Conservation (phyloP, 1,140 invertebrate genomes). For the Drosophila erecta region DNA sequence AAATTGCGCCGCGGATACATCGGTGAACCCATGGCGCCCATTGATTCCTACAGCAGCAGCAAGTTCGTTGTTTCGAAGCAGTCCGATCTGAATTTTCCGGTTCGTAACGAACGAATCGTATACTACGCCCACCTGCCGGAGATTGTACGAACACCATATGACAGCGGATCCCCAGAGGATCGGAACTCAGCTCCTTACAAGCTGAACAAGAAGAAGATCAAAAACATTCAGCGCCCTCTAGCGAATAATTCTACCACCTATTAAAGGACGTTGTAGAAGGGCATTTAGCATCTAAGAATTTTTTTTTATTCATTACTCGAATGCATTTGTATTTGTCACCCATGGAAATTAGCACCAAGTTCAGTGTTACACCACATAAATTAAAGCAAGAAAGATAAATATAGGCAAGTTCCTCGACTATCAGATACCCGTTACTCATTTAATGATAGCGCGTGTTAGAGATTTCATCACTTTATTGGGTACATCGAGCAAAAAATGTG, state of each 20-base stretch:
- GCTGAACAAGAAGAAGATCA: conserved; percentile 57
- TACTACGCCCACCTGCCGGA: conserved; percentile 86
- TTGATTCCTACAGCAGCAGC: conserved; percentile 47
- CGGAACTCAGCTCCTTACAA: conserved; percentile 49
- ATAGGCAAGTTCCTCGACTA: no score
- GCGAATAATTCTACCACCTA: conserved; percentile 58
- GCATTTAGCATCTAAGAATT: neutral
- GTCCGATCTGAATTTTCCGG: conserved; percentile 35
- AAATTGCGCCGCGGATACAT: conserved; percentile 65
- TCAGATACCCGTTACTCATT: no score
- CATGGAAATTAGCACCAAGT: conserved; percentile 1
- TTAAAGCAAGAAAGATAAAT: no score
- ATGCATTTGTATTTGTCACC: neutral
- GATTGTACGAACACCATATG: conserved; percentile 84
- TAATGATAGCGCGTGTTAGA: no score
- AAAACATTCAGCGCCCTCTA: conserved; percentile 17
- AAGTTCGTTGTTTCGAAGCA: conserved; percentile 60
- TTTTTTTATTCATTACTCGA: conserved; percentile 18
- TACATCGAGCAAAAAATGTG: no score
- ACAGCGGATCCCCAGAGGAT: conserved; percentile 32
- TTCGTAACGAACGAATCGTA: conserved; percentile 80
- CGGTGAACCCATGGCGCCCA: conserved; percentile 37
- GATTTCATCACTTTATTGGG: no score
- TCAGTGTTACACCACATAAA: neutral
- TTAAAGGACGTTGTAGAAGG: conserved; percentile 42